Evolutionary conservation across 1,140 invertebrate species (phyloP).

Genomic region (Cardiocondyla obscurior): DNA sequence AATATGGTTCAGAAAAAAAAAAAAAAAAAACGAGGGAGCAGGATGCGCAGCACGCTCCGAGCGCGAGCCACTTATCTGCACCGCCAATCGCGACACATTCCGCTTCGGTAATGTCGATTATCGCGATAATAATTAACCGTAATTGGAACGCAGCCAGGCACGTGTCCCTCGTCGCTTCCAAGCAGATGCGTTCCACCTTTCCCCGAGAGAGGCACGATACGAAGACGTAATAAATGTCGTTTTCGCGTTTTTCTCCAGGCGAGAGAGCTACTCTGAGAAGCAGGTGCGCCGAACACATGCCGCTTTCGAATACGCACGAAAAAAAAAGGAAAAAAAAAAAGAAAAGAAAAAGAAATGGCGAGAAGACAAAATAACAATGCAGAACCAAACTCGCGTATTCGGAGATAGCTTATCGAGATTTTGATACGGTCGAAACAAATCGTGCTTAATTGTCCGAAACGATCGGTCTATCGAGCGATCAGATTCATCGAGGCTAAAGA

Average conservation of each 20-base stretch:
- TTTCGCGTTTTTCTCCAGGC: not conserved
- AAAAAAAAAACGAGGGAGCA: not conserved
- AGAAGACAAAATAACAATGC: not conserved
- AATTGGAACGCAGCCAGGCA: conserved; percentile 79
- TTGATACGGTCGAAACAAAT: conserved; percentile 1
- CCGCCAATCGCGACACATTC: conserved; percentile 69
- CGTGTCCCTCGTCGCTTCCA: conserved; percentile 68
- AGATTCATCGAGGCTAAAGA: conserved; percentile 1
- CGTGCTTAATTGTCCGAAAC: conserved; percentile 3
- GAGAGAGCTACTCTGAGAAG: not conserved
- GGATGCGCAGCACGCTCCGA: not conserved
- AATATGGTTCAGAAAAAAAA: not conserved
- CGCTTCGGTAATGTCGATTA: conserved; percentile 71
- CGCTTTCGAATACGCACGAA: not conserved
- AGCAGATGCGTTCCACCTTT: conserved; percentile 65
- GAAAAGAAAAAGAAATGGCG: not conserved
- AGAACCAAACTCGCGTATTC: not conserved
- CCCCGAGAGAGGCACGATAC: not conserved
- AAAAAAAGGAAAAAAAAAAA: not conserved
- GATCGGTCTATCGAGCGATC: not conserved
- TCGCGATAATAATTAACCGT: conserved; percentile 77
- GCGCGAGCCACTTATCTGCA: conserved; percentile 46
- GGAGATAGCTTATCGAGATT: not conserved
- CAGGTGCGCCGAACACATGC: conserved; percentile 48
- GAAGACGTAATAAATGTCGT: conserved; percentile 24